Evolutionary conservation across 2,113 vertebrate genomes (phyloP).

Genomic region (Rutilus rutilus): DNA sequence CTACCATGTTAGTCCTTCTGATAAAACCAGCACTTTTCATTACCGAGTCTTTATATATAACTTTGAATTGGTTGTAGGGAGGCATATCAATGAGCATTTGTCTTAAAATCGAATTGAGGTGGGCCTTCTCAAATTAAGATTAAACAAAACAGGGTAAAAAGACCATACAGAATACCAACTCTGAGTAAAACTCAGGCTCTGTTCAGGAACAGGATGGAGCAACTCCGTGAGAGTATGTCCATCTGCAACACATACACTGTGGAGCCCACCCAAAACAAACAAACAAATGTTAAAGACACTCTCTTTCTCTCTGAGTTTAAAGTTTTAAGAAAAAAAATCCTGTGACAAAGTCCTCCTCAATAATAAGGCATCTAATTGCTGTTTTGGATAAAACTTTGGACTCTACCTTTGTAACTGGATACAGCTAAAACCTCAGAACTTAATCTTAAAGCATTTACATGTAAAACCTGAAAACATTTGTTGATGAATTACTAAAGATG

Average conservation of each 20-base stretch:
- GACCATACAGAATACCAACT: slow-evolving; percentile 37
- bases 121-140: background rate
- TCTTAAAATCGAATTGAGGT: background rate
- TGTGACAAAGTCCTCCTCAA: slow-evolving; percentile 55
- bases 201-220: slow-evolving; percentile 53
- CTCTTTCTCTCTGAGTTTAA: slow-evolving; percentile 64
- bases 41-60: background rate
- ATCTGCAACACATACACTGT: slow-evolving; percentile 66
- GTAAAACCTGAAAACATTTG: background rate
- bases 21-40: background rate
- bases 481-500: background rate
- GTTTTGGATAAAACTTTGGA: slow-evolving; percentile 7
- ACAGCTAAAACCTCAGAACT: background rate
- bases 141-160: slow-evolving; percentile 30
- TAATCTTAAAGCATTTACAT: background rate
- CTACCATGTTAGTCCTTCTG: background rate
- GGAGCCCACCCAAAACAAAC: slow-evolving; percentile 76
- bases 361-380: background rate
- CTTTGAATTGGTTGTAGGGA: background rate
- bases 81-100: background rate
- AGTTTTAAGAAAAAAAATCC: slow-evolving; percentile 15
- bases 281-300: slow-evolving; percentile 76
- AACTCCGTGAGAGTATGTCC: slow-evolving; percentile 76
- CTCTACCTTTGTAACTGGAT: no score
- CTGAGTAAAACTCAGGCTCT: slow-evolving; percentile 35